Percentiles rank a stretch among this genome's conserved stretches.
Conservation (phyloP, 2,888 invertebrate genomes). For the Ophion ellenae region DNA sequence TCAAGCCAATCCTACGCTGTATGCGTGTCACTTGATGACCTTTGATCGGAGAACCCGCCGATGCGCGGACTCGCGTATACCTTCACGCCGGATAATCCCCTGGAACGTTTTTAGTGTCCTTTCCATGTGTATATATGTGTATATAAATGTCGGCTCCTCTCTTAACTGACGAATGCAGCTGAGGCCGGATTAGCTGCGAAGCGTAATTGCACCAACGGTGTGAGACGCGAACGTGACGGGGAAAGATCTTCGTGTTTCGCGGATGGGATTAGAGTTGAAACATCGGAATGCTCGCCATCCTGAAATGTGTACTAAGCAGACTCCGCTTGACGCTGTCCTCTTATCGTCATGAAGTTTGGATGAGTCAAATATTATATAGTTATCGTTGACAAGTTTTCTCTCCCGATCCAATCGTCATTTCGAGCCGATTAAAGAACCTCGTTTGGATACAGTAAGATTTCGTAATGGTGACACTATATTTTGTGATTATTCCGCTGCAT, state of each 20-base stretch:
- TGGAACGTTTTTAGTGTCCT: not conserved
- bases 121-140: not conserved
- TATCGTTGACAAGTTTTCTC: too few relatives aligned
- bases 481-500: too few relatives aligned
- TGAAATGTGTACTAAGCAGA: too few relatives aligned
- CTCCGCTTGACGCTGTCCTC: too few relatives aligned
- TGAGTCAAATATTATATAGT: too few relatives aligned
- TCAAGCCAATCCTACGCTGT: not conserved
- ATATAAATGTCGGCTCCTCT: not conserved
- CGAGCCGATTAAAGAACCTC: too few relatives aligned
- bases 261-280: not conserved
- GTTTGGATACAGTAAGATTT: too few relatives aligned
- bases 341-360: too few relatives aligned
- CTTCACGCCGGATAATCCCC: not conserved
- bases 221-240: conserved; percentile 1
- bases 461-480: too few relatives aligned
- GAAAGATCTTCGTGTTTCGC: conserved; percentile 15
- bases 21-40: conserved; percentile 15
- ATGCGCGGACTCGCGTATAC: not conserved
- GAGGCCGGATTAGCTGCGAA: conserved; percentile 28
- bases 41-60: conserved; percentile 25
- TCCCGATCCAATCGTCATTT: too few relatives aligned
- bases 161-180: too few relatives aligned
- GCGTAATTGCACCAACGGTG: conserved; percentile 2
- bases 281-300: too few relatives aligned